A percentile compares a stretch with the other conserved stretches of the same genome.
Evolutionary conservation across 2,113 vertebrate species (phyloP).

Genomic region (Pristiophorus japonicus): DNA sequence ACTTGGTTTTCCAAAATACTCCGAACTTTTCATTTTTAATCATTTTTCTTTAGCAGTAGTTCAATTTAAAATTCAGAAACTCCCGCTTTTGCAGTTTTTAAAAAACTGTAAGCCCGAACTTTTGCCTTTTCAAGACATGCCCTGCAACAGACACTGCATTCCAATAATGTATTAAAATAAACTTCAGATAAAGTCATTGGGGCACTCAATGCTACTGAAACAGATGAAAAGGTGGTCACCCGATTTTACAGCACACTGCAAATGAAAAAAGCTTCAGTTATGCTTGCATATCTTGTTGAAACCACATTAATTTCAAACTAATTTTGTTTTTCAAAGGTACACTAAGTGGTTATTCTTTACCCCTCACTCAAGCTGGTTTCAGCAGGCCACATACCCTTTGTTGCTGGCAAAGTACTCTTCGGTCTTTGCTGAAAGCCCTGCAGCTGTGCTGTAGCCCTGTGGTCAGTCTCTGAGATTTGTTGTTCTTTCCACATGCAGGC

Average conservation of each 20-base stretch:
- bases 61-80: no score
- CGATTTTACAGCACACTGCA: background rate
- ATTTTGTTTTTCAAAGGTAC: background rate
- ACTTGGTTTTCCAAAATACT: no score
- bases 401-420: background rate
- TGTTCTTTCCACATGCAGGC: background rate
- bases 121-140: no score
- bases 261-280: background rate
- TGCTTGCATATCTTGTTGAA: background rate
- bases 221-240: background rate
- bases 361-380: background rate
- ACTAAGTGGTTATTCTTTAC: background rate
- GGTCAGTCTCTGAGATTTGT: background rate
- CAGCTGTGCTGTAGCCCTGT: background rate
- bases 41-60: no score
- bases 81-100: no score
- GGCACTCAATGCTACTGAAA: background rate
- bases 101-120: no score
- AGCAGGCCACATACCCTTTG: no score
- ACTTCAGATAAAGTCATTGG: background rate
- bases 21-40: no score
- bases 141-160: background rate
- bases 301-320: background rate
- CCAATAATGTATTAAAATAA: background rate
- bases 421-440: background rate